Evolutionary conservation across 2,113 vertebrate genomes (phyloP).

Genomic region (Lophochroa leadbeateri): DNA sequence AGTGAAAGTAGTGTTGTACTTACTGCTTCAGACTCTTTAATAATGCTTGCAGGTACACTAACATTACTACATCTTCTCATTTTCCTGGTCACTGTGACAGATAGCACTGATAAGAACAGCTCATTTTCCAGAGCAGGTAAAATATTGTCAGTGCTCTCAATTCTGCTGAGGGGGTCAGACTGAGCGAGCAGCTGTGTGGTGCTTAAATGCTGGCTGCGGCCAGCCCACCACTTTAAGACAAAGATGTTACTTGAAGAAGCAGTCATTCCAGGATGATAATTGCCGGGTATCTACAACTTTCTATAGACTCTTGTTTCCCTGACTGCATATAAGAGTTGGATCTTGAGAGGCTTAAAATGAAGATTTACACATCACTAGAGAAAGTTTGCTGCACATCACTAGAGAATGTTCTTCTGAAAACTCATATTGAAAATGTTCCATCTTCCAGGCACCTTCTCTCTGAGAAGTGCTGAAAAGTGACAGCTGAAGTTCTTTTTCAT

Average conservation of each 20-base stretch:
- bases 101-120: neutral
- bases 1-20: neutral
- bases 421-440: neutral
- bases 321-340: neutral
- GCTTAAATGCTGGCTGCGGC: neutral
- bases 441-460: neutral
- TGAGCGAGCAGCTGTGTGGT: rapidly evolving
- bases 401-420: neutral
- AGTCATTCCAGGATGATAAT: neutral
- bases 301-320: neutral
- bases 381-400: neutral
- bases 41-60: neutral
- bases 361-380: neutral
- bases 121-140: neutral
- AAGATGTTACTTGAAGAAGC: neutral
- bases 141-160: neutral
- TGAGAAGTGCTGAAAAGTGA: neutral
- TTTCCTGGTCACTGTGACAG: neutral
- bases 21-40: neutral
- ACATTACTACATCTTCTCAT: neutral
- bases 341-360: neutral
- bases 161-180: neutral
- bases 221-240: neutral
- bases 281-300: neutral
- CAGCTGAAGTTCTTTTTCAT: neutral